phyloP scores from a whole-genome alignment of 2,888 invertebrate genomes.

The Operophtera brumata region DNA sequence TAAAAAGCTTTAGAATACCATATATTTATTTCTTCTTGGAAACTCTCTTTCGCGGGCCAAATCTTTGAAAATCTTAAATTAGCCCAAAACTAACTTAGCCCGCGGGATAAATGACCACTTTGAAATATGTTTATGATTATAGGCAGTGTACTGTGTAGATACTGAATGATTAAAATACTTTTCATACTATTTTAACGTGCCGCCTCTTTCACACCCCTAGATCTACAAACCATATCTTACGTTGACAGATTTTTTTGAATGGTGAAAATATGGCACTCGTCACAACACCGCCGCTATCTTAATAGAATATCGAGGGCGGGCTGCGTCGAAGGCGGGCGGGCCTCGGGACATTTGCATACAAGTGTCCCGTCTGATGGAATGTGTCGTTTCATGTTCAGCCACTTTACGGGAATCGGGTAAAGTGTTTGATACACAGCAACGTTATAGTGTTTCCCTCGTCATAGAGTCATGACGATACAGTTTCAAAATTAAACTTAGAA shows the following conservation, averaged over 20 bases:
- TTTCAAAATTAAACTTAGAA: neutral
- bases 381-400: constrained; percentile 23
- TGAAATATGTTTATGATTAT: no score
- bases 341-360: constrained; percentile 37
- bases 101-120: no score
- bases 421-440: neutral
- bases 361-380: constrained; percentile 22
- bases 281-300: constrained; percentile 64
- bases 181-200: no score
- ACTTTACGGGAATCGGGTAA: constrained; percentile 21
- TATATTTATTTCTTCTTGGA: no score
- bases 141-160: no score
- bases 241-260: constrained; percentile 60
- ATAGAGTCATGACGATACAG: no score
- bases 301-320: constrained; percentile 68
- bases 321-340: constrained; percentile 13
- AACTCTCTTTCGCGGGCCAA: no score
- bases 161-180: no score
- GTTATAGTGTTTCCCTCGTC: no score
- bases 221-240: constrained; percentile 53
- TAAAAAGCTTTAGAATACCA: no score
- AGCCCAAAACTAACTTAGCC: no score
- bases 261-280: constrained; percentile 65
- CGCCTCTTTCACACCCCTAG: neutral
- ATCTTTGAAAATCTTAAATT: no score